Evolutionary conservation across 1,140 invertebrate species (phyloP).

Genomic region (Oreohelix idahoensis): DNA sequence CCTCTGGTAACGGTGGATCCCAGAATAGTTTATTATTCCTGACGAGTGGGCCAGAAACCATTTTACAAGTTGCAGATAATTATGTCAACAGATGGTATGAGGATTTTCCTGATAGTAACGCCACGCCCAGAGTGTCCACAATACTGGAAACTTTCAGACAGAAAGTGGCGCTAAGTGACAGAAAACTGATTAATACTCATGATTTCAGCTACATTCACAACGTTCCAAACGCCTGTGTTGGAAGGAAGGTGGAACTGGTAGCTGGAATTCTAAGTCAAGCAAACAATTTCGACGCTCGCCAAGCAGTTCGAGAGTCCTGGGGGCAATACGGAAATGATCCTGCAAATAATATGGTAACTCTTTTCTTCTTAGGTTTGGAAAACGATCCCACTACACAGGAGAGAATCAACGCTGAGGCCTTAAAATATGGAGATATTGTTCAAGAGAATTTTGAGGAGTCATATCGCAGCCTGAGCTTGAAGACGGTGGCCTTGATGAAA

Average conservation of each 20-base stretch:
- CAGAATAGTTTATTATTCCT: background rate
- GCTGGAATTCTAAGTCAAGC: slow-evolving; percentile 46
- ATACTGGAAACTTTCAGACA: background rate
- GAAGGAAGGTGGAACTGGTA: slow-evolving; percentile 43
- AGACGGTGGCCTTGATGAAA: slow-evolving; percentile 86
- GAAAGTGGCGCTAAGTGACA: background rate
- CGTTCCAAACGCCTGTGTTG: background rate
- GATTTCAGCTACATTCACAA: slow-evolving; percentile 31
- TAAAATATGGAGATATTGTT: slow-evolving; percentile 80
- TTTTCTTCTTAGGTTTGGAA: slow-evolving; percentile 83
- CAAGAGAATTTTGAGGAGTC: slow-evolving; percentile 86
- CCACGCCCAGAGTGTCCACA: background rate
- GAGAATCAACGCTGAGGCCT: slow-evolving; percentile 75
- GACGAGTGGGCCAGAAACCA: background rate
- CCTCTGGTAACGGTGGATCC: background rate
- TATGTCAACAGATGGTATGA: background rate
- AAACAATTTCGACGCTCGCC: slow-evolving; percentile 46
- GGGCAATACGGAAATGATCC: slow-evolving; percentile 44
- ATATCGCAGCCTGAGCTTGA: slow-evolving; percentile 89
- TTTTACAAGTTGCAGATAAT: background rate
- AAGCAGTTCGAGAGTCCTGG: slow-evolving; percentile 66
- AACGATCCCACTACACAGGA: slow-evolving; percentile 70
- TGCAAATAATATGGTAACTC: slow-evolving; percentile 45
- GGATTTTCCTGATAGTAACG: background rate
- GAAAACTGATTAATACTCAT: slow-evolving; percentile 8